Evolutionary conservation across 1,140 invertebrate genomes (phyloP).

Genomic region (Lucilia cuprina): DNA sequence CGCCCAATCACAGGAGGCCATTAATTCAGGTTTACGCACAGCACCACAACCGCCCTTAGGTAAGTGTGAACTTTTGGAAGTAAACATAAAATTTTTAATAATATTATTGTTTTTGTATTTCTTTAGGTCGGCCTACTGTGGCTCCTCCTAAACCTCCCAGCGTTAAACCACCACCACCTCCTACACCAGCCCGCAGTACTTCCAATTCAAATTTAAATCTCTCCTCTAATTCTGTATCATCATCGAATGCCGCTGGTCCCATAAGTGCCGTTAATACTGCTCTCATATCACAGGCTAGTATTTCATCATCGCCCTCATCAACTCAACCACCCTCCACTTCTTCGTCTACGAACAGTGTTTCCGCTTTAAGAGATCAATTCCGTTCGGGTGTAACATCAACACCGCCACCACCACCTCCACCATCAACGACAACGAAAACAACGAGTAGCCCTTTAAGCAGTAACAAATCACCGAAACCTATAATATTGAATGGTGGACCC

Average conservation of each 20-base stretch:
- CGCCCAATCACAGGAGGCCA: constrained; percentile 44
- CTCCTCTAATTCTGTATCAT: constrained; percentile 41
- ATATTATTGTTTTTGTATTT: not conserved
- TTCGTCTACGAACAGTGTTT: constrained; percentile 52
- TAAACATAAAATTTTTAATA: constrained; percentile 25
- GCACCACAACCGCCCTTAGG: constrained; percentile 59
- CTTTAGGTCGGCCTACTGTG: constrained; percentile 43
- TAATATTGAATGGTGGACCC: constrained; percentile 56
- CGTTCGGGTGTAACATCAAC: constrained; percentile 45
- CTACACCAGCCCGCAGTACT: constrained; percentile 58
- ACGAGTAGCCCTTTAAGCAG: constrained; percentile 40
- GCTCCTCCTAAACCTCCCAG: constrained; percentile 55
- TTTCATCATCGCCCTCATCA: constrained; percentile 44
- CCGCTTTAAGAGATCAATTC: constrained; percentile 56
- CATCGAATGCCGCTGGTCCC: not conserved
- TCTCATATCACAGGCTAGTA: constrained; percentile 47
- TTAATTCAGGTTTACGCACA: constrained; percentile 44
- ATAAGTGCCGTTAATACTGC: constrained; percentile 51
- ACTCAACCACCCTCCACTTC: constrained; percentile 48
- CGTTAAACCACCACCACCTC: constrained; percentile 59
- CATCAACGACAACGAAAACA: constrained; percentile 35
- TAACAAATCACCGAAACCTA: constrained; percentile 52
- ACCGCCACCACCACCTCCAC: constrained; percentile 43
- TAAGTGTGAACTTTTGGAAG: constrained; percentile 37
- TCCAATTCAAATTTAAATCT: constrained; percentile 59